Evolutionary conservation across 1,140 invertebrate species (phyloP), one percentile per base, ranked within the genome.

Genomic region (Gryllus bimaculatus): DNA sequence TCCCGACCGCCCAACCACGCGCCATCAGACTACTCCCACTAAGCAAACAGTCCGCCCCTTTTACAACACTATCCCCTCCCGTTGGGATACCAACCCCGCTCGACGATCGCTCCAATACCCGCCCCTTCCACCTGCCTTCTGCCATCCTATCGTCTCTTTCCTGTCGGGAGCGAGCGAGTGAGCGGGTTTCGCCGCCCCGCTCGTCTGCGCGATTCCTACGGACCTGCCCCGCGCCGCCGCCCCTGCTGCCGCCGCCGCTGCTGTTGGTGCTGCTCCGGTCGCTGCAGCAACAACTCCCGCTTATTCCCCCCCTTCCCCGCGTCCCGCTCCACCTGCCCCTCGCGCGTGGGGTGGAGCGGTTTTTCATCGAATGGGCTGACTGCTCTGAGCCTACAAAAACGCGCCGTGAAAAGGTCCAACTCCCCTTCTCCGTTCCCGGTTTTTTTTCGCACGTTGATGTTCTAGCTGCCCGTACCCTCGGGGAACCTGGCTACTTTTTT

Each of bases 121-220:
- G 54, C 54, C 54, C 54, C 54, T 66, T 66, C 54, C 54, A 66
- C 54, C 54, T 66, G 54, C 54, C 18, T 66, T 66, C 54, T 18
- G 54, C 54, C 54, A 66, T 66, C 54, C 54, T 66, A 66, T 66
- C 54, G 54, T 66, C 54, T 66, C 54, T 66, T 66, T 66, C 54
- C 54, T 66, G 18, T 66, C 18, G 26, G 26, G 26, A 66, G 54
- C 54, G 54, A 66, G 18, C 18, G 54, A 39, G 26, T 5, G 26
- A 39, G 26, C 26, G 26, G 26, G 26, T 39, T 39, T 39, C 26
- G 26, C 26, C 26, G 26, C 26, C 26, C 26, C 26, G 26, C 26
- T 39, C 26, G 26, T 39, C 26, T 39, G 26, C 26, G 26, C 5
- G 26, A 39, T 39, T 39, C 26, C 26, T 39, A 2, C 26, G 26